Conservation (phyloP, 2,113 vertebrate species). For the Mola mola region DNA sequence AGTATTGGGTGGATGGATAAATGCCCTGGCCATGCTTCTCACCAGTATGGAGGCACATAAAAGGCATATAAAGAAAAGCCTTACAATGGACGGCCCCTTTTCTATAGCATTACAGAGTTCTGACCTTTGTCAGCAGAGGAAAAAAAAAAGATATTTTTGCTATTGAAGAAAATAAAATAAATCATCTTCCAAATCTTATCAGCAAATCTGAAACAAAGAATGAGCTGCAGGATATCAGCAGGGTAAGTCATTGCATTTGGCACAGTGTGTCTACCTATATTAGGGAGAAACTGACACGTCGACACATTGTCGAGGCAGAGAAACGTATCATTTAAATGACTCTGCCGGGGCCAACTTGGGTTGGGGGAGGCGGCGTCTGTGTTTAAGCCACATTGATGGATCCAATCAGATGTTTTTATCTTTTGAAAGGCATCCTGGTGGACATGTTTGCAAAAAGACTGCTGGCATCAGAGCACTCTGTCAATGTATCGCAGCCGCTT, state of each 20-base stretch:
- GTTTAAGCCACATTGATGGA: constrained; percentile 46
- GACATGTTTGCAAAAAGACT: constrained; percentile 51
- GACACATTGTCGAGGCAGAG: constrained; percentile 21
- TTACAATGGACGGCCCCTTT: constrained; percentile 9
- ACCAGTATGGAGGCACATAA: no score
- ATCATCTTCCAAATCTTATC: constrained; percentile 33
- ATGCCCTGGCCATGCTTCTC: no score
- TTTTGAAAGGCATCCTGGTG: constrained; percentile 38
- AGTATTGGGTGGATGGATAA: no score
- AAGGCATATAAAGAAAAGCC: neutral
- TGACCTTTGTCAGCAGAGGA: constrained; percentile 46
- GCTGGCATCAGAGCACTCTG: constrained; percentile 53
- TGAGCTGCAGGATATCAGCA: constrained; percentile 14
- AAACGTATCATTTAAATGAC: constrained; percentile 27
- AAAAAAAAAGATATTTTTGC: constrained; percentile 15
- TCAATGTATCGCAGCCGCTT: constrained; percentile 66
- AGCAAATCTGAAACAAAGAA: constrained; percentile 40
- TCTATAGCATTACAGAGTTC: constrained; percentile 25
- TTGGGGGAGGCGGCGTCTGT: neutral
- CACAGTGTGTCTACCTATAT: neutral
- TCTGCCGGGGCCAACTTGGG: neutral
- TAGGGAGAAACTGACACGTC: constrained; percentile 17
- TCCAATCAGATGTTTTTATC: constrained; percentile 63
- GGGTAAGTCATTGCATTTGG: constrained; percentile 1
- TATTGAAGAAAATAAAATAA: constrained; percentile 28